A percentile compares a stretch with the other conserved stretches of the same genome.
phyloP scores from a whole-genome alignment of 2,888 invertebrate species.

The Ctena decussata region DNA sequence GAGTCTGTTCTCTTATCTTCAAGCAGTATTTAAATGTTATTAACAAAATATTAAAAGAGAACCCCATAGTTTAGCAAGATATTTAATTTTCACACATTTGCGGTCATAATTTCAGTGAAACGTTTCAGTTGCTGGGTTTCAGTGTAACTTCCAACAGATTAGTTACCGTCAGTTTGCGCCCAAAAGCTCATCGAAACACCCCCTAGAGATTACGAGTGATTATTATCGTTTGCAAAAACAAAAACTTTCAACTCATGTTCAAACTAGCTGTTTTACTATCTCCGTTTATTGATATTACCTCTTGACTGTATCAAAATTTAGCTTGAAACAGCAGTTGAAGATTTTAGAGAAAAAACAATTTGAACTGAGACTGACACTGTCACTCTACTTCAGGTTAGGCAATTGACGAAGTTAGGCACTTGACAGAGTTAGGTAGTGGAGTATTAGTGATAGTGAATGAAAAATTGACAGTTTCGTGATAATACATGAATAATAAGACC shows the following conservation, averaged over 20 bases:
- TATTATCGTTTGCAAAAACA: constrained; percentile 26
- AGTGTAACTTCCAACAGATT: constrained; percentile 41
- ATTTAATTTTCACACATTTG: not conserved
- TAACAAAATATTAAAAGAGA: too few relatives aligned
- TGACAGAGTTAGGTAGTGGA: not conserved
- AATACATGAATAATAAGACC: constrained; percentile 62
- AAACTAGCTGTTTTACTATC: constrained; percentile 33
- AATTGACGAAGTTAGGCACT: not conserved
- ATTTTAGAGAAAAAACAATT: not conserved
- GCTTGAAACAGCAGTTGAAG: not conserved
- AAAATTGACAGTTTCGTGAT: constrained; percentile 67
- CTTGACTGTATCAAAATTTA: not conserved
- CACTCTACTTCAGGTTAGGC: constrained; percentile 1
- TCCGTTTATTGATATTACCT: not conserved
- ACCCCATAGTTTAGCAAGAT: too few relatives aligned
- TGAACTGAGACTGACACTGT: not conserved
- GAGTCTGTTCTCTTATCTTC: too few relatives aligned
- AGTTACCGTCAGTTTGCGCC: constrained; percentile 44
- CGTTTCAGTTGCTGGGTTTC: constrained; percentile 55
- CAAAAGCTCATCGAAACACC: constrained; percentile 28
- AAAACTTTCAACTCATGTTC: constrained; percentile 61
- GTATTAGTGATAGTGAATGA: constrained; percentile 62
- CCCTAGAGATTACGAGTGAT: constrained; percentile 54
- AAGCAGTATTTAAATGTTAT: too few relatives aligned
- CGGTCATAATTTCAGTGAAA: not conserved